These are phyloP conservation scores for Aleiodes leptofemur DNA, from an alignment of 2,888 invertebrate species.

Conservation along the genomic window DNA sequence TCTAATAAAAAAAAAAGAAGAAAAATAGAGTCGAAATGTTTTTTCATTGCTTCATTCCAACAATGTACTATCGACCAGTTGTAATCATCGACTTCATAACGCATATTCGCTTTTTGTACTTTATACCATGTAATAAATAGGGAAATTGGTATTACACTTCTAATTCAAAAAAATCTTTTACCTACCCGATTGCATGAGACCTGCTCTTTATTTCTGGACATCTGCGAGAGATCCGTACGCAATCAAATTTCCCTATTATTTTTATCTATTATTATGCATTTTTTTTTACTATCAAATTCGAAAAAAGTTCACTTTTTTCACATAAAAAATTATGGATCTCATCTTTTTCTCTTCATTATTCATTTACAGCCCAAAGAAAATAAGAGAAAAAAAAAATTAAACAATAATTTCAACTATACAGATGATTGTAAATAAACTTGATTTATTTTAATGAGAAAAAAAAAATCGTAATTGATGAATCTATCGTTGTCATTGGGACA, in stretches of 20 bases:
- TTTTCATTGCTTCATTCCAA: conserved; percentile 7
- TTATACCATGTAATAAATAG: conserved; percentile 51
- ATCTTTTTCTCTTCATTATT: not conserved
- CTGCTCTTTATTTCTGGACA: conserved; percentile 18
- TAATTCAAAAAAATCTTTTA: not conserved
- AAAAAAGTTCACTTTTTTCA: not conserved
- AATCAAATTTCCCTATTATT: conserved; percentile 4
- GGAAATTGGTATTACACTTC: conserved; percentile 29
- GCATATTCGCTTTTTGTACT: conserved; percentile 47
- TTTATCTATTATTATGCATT: conserved; percentile 16
- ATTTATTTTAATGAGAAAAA: not conserved
- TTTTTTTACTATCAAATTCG: conserved; percentile 9
- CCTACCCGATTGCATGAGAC: conserved; percentile 38
- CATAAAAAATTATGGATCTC: conserved; percentile 17
- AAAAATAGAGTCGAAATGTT: conserved; percentile 2
- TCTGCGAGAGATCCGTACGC: conserved; percentile 9
- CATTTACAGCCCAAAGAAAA: conserved; percentile 7
- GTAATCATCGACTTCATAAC: conserved; percentile 20
- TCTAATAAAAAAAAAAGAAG: conserved; percentile 10
- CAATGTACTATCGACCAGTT: conserved; percentile 19
- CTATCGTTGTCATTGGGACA: not conserved
- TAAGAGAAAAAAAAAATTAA: not conserved
- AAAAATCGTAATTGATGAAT: conserved; percentile 3
- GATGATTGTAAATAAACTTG: conserved; percentile 13
- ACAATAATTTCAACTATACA: conserved; percentile 6